phyloP scores from a whole-genome alignment of 2,797 vertebrate genomes.

The Chromis chromis region DNA sequence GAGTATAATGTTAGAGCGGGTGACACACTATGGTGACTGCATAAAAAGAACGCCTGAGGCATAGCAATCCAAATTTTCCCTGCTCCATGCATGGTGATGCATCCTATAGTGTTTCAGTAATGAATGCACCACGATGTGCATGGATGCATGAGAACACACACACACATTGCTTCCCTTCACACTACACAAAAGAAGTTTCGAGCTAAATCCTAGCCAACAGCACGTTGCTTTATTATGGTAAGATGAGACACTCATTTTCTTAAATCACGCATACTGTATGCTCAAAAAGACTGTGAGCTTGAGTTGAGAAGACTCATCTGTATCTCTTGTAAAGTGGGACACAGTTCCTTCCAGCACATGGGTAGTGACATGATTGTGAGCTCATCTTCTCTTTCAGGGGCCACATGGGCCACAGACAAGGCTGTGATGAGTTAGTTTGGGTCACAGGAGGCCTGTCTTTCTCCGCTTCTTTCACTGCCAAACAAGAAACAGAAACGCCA shows the following conservation, averaged over 20 bases:
- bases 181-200: conserved; percentile 68
- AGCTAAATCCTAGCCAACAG: conserved; percentile 70
- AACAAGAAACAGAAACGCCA: conserved; percentile 49
- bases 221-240: conserved; percentile 56
- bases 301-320: conserved; percentile 29
- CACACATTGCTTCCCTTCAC: conserved; percentile 60
- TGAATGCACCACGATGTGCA: conserved; percentile 71
- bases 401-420: conserved; percentile 31
- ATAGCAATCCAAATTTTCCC: conserved; percentile 51
- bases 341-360: conserved; percentile 38
- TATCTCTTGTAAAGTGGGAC: conserved; percentile 44
- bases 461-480: conserved; percentile 27
- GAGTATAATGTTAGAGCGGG: conserved; percentile 40
- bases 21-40: conserved; percentile 55
- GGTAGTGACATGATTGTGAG: conserved; percentile 39
- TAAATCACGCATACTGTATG: conserved; percentile 59
- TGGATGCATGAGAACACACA: conserved; percentile 67
- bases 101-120: conserved; percentile 78
- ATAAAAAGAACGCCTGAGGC: conserved; percentile 64
- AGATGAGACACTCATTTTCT: conserved; percentile 66
- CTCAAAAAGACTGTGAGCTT: conserved; percentile 30
- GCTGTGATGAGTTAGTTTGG: conserved; percentile 57
- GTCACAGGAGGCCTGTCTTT: conserved; percentile 45
- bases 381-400: conserved; percentile 40
- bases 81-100: conserved; percentile 61